These are phyloP conservation scores for Pogonocichla stellata DNA, from an alignment of 2,113 vertebrate genomes.

Conservation along the genomic window DNA sequence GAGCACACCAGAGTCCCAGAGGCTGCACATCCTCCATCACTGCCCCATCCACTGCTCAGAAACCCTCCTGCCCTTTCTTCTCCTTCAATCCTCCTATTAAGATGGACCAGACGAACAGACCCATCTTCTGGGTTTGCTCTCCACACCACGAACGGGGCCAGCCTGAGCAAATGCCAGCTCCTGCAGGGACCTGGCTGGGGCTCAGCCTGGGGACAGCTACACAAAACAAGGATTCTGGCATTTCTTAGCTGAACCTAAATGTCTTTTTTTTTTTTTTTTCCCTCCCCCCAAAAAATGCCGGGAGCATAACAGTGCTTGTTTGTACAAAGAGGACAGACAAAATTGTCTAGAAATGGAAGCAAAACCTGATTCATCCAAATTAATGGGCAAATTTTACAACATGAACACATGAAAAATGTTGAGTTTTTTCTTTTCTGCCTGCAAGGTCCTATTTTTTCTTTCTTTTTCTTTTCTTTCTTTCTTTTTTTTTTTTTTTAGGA, in stretches of 20 bases:
- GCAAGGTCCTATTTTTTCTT: neutral
- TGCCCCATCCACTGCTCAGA: neutral
- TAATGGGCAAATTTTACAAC: neutral
- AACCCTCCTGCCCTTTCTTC: neutral
- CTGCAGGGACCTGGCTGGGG: neutral
- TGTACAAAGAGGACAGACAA: neutral
- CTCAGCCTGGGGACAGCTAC: neutral
- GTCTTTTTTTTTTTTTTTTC: neutral
- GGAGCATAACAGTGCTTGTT: neutral
- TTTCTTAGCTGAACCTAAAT: neutral
- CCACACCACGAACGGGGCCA: accelerated
- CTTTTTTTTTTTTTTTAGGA: neutral
- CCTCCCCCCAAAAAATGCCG: neutral
- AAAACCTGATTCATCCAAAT: neutral
- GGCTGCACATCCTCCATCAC: neutral
- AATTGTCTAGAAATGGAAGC: conserved; percentile 3
- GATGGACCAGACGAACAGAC: neutral
- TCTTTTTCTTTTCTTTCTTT: neutral
- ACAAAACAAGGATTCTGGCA: neutral
- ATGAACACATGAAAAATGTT: neutral
- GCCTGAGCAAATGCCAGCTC: neutral
- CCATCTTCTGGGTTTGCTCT: neutral
- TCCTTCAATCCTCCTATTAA: neutral
- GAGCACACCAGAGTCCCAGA: neutral
- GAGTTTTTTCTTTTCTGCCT: neutral